Conservation (phyloP, 1,140 invertebrate genomes). For the Venturia canescens region DNA sequence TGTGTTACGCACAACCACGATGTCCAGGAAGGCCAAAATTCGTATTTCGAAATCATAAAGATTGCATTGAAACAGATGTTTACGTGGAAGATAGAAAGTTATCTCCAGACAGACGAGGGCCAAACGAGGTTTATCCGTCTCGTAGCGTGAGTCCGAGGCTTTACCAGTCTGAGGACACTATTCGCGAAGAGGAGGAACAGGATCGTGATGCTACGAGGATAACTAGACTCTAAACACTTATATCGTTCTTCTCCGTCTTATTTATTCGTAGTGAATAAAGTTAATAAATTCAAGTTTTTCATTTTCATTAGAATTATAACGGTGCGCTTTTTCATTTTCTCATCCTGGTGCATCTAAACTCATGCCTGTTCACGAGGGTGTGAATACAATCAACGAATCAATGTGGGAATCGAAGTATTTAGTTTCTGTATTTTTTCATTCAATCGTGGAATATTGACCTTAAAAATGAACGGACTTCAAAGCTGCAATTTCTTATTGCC, state of each 20-base stretch:
- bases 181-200: slow-evolving; percentile 67
- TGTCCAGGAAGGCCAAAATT: slow-evolving; percentile 55
- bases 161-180: slow-evolving; percentile 65
- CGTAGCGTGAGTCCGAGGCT: slow-evolving; percentile 64
- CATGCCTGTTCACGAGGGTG: neutral
- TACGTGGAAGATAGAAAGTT: slow-evolving; percentile 62
- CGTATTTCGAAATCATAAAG: slow-evolving; percentile 57
- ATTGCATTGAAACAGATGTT: slow-evolving; percentile 66
- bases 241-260: neutral
- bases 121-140: slow-evolving; percentile 68
- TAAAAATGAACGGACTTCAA: too few relatives aligned
- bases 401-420: too few relatives aligned
- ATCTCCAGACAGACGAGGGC: slow-evolving; percentile 55
- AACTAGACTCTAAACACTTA: slow-evolving; percentile 65
- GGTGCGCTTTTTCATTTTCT: neutral
- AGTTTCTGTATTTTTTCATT: too few relatives aligned
- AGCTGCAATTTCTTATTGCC: too few relatives aligned
- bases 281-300: neutral
- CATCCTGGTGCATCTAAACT: neutral
- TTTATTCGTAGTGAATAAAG: slow-evolving; percentile 26
- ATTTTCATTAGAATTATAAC: neutral
- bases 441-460: too few relatives aligned
- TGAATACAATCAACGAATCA: too few relatives aligned
- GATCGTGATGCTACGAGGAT: slow-evolving; percentile 61
- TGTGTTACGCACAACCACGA: slow-evolving; percentile 57